Evolutionary conservation across 1,140 invertebrate genomes (phyloP).

Genomic region (Bombyx mori): DNA sequence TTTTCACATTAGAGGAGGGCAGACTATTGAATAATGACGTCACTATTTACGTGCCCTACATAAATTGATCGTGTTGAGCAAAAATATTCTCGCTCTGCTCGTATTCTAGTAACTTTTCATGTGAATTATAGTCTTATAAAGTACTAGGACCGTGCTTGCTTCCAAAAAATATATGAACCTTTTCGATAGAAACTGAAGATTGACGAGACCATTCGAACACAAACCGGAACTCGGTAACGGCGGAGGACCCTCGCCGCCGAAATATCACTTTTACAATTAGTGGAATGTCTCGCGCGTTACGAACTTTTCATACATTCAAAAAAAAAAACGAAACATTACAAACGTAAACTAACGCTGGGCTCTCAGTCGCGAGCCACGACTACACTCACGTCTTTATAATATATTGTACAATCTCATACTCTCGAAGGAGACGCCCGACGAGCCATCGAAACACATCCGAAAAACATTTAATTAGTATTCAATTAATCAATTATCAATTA

Average conservation of each 20-base stretch:
- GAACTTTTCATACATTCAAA: slow-evolving; percentile 47
- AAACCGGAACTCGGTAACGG: slow-evolving; percentile 8
- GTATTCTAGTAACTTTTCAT: too few relatives aligned
- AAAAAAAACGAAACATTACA: slow-evolving; percentile 20
- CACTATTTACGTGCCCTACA: too few relatives aligned
- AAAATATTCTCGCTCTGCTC: too few relatives aligned
- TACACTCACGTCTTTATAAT: slow-evolving; percentile 32
- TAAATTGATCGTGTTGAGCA: too few relatives aligned
- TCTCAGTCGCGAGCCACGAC: slow-evolving; percentile 29
- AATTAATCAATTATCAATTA: slow-evolving; percentile 9
- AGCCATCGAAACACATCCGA: slow-evolving; percentile 47
- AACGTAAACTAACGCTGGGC: slow-evolving; percentile 36
- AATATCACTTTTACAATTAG: slow-evolving; percentile 50
- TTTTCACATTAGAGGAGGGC: too few relatives aligned
- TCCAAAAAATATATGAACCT: too few relatives aligned
- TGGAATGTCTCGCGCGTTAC: slow-evolving; percentile 67
- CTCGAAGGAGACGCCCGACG: slow-evolving; percentile 32
- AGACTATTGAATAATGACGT: too few relatives aligned
- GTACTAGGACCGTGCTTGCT: too few relatives aligned
- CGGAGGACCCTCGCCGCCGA: slow-evolving; percentile 43
- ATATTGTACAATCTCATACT: slow-evolving; percentile 44
- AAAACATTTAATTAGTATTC: slow-evolving; percentile 26
- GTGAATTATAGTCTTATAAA: too few relatives aligned
- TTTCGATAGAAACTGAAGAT: neutral
- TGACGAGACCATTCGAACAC: neutral